Conservation (phyloP, 2,888 invertebrate species). For the Limnephilus auricula region DNA sequence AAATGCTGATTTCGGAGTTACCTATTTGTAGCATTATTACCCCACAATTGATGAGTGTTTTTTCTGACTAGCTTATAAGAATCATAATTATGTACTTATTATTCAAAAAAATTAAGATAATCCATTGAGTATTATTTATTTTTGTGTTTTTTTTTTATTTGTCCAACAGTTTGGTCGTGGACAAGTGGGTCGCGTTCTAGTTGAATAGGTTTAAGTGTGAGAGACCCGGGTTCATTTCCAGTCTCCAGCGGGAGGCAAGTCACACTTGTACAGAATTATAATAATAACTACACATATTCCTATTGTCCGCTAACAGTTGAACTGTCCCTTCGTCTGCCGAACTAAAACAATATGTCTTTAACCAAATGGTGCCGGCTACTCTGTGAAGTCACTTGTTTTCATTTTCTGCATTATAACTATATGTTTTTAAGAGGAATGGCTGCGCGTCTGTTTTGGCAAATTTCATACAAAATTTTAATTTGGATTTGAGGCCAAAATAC, state of each 20-base stretch:
- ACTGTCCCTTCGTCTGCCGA: not conserved
- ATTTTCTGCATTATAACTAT: not conserved
- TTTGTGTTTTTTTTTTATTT: slow-evolving; percentile 26
- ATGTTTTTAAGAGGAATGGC: too few relatives aligned
- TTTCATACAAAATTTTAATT: too few relatives aligned
- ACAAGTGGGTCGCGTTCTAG: slow-evolving; percentile 27
- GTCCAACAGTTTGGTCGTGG: slow-evolving; percentile 34
- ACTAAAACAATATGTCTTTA: slow-evolving; percentile 24
- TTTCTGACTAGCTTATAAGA: not conserved
- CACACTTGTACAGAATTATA: slow-evolving; percentile 10
- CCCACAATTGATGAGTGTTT: too few relatives aligned
- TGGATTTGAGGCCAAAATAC: too few relatives aligned
- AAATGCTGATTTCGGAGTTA: too few relatives aligned
- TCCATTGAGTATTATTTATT: not conserved
- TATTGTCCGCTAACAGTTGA: slow-evolving; percentile 30
- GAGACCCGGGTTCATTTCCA: slow-evolving; percentile 29
- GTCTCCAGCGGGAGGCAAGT: slow-evolving; percentile 23
- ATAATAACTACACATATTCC: slow-evolving; percentile 2
- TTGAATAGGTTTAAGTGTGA: slow-evolving; percentile 35
- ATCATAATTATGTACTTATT: too few relatives aligned
- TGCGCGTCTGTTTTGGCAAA: too few relatives aligned
- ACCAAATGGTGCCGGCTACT: not conserved
- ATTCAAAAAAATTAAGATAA: too few relatives aligned
- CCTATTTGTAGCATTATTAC: too few relatives aligned
- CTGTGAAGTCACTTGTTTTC: not conserved